These are phyloP conservation scores for Apodemia zela DNA, from an alignment of 2,888 invertebrate species.

Conservation along the genomic window DNA sequence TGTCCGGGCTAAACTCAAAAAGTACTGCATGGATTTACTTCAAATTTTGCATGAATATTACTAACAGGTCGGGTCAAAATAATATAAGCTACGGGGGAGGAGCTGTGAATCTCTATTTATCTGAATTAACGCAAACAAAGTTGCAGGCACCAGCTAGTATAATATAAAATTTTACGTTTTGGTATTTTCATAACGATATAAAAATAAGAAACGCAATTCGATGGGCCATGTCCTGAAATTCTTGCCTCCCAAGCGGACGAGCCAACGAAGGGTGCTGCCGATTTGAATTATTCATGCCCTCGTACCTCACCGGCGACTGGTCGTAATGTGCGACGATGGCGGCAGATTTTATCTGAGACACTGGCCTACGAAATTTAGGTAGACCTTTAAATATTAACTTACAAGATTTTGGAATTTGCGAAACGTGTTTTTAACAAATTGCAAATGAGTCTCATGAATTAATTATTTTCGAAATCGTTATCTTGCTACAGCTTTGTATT, in stretches of 20 bases:
- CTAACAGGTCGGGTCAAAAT: no score
- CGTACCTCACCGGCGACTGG: constrained; percentile 48
- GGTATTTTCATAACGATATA: neutral
- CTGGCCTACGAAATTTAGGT: constrained; percentile 34
- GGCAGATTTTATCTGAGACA: constrained; percentile 39
- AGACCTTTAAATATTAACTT: constrained; percentile 6
- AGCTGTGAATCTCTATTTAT: no score
- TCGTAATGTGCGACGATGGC: constrained; percentile 46
- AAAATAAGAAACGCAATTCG: neutral
- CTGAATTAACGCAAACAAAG: no score
- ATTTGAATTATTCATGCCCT: constrained; percentile 64
- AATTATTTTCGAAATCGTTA: neutral
- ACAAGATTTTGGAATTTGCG: constrained; percentile 3
- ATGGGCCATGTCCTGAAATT: constrained; percentile 30
- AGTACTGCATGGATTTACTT: no score
- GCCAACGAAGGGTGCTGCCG: constrained; percentile 48
- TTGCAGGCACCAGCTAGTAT: no score
- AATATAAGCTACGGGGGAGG: no score
- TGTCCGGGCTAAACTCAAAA: no score
- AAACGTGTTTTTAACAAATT: neutral
- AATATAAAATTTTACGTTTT: no score
- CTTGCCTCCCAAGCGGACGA: constrained; percentile 38
- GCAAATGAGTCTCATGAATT: neutral
- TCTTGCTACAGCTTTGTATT: neutral
- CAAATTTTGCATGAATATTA: no score